Evolutionary conservation across 2,113 vertebrate genomes (phyloP), one percentile per base, ranked within the genome.

Genomic region (Nematolebias whitei): DNA sequence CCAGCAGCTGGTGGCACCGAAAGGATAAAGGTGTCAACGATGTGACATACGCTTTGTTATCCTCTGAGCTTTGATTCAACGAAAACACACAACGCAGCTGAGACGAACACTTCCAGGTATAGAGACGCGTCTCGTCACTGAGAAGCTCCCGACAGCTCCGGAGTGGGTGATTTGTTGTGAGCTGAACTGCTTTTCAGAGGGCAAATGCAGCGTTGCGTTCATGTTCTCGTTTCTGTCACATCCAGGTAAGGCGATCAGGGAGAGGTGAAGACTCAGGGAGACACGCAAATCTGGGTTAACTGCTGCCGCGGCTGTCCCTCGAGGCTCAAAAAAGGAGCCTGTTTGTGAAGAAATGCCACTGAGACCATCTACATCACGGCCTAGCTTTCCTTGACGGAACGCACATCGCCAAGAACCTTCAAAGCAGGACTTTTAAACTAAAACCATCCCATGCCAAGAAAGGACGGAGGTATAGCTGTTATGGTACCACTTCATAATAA

Each of bases 251-350:
- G 44, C 41, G 19, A 66, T 77, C 60, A 78, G 53, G 29, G 55
- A 40, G 58, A 74, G 76, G 85, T 54, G 78, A 70, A 58, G 50
- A 60, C 74, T 76, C 38, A 18, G 47, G 52, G 52, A 74, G 86
- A 87, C 88, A 84, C 67, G 3, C 72, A 54, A 66, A 90, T 90
- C 76, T 91, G 84, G 90, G 89, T 90, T 91, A 90, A 86, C 86
- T 73, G 81, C 82, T 23, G 68, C 0, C 44, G 61, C 78, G 65
- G 80, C 73, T 73, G 85, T 88, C 88, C 89, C 81, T 76, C 6
- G 12, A 70, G 85, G 87, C n/a, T 19, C 55, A 29, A 12, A 26
- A 48, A 15, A 60, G 58, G 65, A 73, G 70, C 63, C 76, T 57
- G 57, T 60, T 76, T 51, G 66, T 71, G 41, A 18, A 35, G 29